phyloP scores from a whole-genome alignment of 1,140 invertebrate genomes.

The Dendroctonus valens region DNA sequence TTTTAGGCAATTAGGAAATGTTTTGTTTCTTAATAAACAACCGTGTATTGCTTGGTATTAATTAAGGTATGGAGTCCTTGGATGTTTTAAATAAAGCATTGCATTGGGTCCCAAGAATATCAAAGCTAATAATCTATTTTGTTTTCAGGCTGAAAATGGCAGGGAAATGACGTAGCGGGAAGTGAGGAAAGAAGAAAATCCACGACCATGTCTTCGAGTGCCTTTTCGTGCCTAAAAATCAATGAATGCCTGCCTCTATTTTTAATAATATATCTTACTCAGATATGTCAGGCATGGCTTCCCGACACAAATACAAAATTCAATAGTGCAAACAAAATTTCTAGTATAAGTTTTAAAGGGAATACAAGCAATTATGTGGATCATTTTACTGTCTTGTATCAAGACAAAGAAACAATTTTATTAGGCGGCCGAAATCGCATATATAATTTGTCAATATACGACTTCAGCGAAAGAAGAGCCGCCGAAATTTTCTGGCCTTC shows the following conservation, averaged over 20 bases:
- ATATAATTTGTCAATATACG: conserved; percentile 76
- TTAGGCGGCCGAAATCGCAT: conserved; percentile 69
- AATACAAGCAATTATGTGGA: conserved; percentile 46
- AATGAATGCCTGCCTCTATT: conserved; percentile 18
- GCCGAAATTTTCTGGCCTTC: conserved; percentile 76
- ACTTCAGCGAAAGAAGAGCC: conserved; percentile 60
- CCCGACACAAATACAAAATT: conserved; percentile 47
- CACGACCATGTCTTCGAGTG: conserved; percentile 27
- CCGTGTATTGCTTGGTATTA: no score
- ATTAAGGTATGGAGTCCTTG: no score
- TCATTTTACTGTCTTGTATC: conserved; percentile 56
- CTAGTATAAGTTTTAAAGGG: conserved; percentile 44
- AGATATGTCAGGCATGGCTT: conserved; percentile 42
- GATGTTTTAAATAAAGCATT: no score
- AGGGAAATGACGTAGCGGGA: conserved; percentile 29
- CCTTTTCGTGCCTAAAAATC: conserved; percentile 35
- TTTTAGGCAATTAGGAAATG: no score
- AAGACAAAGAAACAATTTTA: conserved; percentile 53
- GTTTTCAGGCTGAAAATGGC: conserved; percentile 33
- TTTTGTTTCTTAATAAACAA: no score
- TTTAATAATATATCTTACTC: conserved; percentile 31
- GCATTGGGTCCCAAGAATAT: no score
- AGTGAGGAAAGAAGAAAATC: conserved; percentile 16
- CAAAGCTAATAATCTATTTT: neutral
- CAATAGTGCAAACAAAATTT: conserved; percentile 43